These are phyloP conservation scores for Tanytarsus gracilentus DNA, from an alignment of 2,888 invertebrate species.

Conservation along the genomic window DNA sequence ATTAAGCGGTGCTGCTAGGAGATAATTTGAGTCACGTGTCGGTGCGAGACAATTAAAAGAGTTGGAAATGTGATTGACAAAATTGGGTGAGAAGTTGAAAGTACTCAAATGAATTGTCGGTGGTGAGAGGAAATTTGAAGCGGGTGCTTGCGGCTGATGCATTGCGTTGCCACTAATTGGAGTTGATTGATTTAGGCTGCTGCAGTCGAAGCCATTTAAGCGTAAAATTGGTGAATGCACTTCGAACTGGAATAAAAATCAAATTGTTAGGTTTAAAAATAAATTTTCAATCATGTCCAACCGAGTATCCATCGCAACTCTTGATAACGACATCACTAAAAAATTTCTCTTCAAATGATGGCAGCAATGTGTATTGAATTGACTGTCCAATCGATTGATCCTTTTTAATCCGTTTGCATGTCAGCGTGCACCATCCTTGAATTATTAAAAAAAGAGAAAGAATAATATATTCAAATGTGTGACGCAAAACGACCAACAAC, in stretches of 20 bases:
- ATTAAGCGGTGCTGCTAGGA: not conserved
- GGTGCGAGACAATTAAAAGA: conserved; percentile 38
- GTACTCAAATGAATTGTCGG: conserved; percentile 32
- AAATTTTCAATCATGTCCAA: too few relatives aligned
- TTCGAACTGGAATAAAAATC: conserved; percentile 41
- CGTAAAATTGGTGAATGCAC: conserved; percentile 51
- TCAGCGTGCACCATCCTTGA: conserved; percentile 52
- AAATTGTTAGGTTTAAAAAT: conserved; percentile 31
- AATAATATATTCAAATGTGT: conserved; percentile 46
- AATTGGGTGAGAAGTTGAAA: conserved; percentile 32
- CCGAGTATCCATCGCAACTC: conserved; percentile 37
- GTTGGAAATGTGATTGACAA: conserved; percentile 36
- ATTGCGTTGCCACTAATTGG: not conserved
- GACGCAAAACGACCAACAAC: conserved; percentile 40
- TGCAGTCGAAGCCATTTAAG: conserved; percentile 47
- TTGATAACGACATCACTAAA: conserved; percentile 49
- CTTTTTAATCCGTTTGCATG: conserved; percentile 50
- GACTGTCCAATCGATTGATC: conserved; percentile 45
- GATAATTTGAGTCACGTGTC: conserved; percentile 26
- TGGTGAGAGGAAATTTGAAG: conserved; percentile 35
- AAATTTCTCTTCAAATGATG: conserved; percentile 55
- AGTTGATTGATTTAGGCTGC: conserved; percentile 31
- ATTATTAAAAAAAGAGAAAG: not conserved
- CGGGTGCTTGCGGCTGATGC: not conserved
- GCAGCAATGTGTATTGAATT: conserved; percentile 52